Percentiles rank a stretch among this genome's conserved stretches.
These are phyloP conservation scores for Doris montereyensis DNA, from an alignment of 2,888 invertebrate species.

Conservation along the genomic window DNA sequence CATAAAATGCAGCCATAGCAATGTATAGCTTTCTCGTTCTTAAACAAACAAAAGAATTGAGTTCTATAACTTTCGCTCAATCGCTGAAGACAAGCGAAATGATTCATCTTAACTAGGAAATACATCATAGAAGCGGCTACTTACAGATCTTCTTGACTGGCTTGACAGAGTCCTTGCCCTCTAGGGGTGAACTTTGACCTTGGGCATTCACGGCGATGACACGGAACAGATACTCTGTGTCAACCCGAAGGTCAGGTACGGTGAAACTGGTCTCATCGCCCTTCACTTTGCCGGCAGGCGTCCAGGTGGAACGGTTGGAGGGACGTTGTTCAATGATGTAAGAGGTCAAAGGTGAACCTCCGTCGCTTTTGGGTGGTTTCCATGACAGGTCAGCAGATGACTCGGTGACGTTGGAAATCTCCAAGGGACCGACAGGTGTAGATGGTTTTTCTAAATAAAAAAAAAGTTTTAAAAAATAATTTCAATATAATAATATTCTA, in stretches of 20 bases:
- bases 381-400: constrained; percentile 84
- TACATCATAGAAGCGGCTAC: too few relatives aligned
- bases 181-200: constrained; percentile 92
- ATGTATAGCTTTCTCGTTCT: too few relatives aligned
- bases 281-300: constrained; percentile 77
- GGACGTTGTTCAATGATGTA: constrained; percentile 78
- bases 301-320: constrained; percentile 83
- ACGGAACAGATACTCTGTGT: constrained; percentile 91
- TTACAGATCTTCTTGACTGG: constrained; percentile 58
- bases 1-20: too few relatives aligned
- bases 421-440: constrained; percentile 86
- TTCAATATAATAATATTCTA: too few relatives aligned
- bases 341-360: constrained; percentile 60
- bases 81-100: too few relatives aligned
- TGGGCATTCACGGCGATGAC: constrained; percentile 90
- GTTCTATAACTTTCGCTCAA: too few relatives aligned
- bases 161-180: constrained; percentile 54
- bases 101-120: too few relatives aligned
- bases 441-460: constrained; percentile 82
- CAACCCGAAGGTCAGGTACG: constrained; percentile 70
- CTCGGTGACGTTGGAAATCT: constrained; percentile 85
- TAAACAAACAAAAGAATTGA: too few relatives aligned
- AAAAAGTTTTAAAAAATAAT: background rate
- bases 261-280: constrained; percentile 46
- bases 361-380: constrained; percentile 65